A percentile compares a stretch with the other conserved stretches of the same genome.
These are phyloP conservation scores for Leiothrix lutea DNA, from an alignment of 2,113 vertebrate genomes.

Conservation along the genomic window DNA sequence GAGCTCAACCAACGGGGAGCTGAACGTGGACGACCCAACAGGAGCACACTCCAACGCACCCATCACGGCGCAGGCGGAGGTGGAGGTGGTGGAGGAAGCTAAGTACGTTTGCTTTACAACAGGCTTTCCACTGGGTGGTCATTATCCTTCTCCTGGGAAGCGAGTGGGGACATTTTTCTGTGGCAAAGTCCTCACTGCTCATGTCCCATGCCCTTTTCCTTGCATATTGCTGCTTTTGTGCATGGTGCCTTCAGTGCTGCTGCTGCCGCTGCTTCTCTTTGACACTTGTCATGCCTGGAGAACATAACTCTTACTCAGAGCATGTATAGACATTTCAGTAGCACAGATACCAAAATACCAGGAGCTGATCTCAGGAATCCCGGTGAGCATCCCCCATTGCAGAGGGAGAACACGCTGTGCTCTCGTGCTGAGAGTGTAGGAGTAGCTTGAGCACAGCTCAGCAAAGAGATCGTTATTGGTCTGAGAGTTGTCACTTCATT, in stretches of 20 bases:
- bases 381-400: not conserved
- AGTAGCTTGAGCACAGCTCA: not conserved
- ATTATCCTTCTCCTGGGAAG: constrained; percentile 29
- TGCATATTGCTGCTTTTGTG: constrained; percentile 63
- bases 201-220: constrained; percentile 48
- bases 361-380: not conserved
- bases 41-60: constrained; percentile 91
- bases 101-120: constrained; percentile 85
- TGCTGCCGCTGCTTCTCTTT: constrained; percentile 48
- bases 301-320: constrained; percentile 24
- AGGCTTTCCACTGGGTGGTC: constrained; percentile 24
- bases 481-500: not conserved
- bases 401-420: not conserved
- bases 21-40: constrained; percentile 91
- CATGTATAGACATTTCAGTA: not conserved
- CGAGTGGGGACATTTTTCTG: constrained; percentile 11
- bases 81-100: constrained; percentile 97
- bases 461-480: not conserved
- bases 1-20: constrained; percentile 96
- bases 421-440: not conserved
- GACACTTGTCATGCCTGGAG: constrained; percentile 50
- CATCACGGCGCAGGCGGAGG: constrained; percentile 91
- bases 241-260: constrained; percentile 68
- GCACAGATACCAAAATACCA: not conserved
- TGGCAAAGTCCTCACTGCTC: constrained; percentile 49